Evolutionary conservation across 2,113 vertebrate species (phyloP).

Genomic region (Eolophus roseicapilla): DNA sequence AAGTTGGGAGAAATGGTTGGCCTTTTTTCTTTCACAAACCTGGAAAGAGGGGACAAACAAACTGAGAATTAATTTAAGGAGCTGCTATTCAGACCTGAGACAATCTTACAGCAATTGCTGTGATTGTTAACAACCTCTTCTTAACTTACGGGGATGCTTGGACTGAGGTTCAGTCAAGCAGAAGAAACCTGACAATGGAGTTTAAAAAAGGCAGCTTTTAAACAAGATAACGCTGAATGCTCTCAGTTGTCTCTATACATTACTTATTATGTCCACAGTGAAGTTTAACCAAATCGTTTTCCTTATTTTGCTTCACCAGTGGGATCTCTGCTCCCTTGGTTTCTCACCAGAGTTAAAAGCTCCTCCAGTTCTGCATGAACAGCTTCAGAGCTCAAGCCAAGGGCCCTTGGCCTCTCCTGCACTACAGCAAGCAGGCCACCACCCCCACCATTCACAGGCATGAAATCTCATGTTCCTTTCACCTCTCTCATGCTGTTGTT

Average conservation of each 20-base stretch:
- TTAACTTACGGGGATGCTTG: neutral
- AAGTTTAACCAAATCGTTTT: neutral
- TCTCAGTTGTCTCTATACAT: neutral
- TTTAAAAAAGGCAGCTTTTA: neutral
- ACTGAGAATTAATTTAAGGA: neutral
- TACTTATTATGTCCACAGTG: neutral
- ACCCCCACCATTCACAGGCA: neutral
- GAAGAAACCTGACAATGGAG: neutral
- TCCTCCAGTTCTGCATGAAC: neutral
- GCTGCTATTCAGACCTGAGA: neutral
- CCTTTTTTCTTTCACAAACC: constrained; percentile 85
- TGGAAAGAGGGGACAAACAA: neutral
- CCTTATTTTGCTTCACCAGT: neutral
- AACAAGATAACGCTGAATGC: neutral
- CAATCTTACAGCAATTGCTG: neutral
- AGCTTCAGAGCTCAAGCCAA: neutral
- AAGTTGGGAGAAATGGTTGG: constrained; percentile 86
- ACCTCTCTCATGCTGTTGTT: neutral
- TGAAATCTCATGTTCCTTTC: neutral
- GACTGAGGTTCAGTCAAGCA: neutral
- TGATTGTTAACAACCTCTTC: neutral
- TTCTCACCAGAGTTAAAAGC: neutral
- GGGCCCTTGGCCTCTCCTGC: neutral
- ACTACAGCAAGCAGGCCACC: neutral
- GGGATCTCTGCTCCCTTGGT: neutral